Evolutionary conservation across 2,797 vertebrate genomes (phyloP), one percentile per base, ranked within the genome.

Genomic region (Myripristis jacobus): DNA sequence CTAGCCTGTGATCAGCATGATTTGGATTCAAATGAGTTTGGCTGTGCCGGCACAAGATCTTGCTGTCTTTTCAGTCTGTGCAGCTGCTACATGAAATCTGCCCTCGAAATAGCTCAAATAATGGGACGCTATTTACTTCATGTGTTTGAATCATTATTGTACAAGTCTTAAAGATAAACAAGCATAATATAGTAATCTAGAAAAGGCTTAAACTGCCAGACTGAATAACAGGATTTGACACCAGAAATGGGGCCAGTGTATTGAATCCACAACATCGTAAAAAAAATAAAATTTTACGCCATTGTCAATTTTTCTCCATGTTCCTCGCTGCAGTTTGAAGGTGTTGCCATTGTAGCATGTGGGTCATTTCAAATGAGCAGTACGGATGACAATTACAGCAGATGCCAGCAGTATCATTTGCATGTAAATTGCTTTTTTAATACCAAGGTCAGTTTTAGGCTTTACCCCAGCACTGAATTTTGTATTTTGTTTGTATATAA

Each of bases 331-430:
- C 63, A 58, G 59, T 84, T 79, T 80, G 60, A 82, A 87, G 66
- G 58, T 77, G 73, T 58, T 70, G 64, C 69, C 58, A 52, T 79
- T 75, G 72, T 77, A 62, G 59, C 22, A 21, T 47, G 47, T 53
- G n/a, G 25, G 31, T 71, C 47, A 38, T 87, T 80, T 73, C 60
- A 77, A 64, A 81, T 61, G 76, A 78, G 64, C 79, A 55, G 56
- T 67, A 69, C 83, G 81, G 86, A 83, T 57, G 44, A 78, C 82
- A 90, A 89, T 90, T 88, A 86, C 70, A 75, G 77, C 60, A 88
- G 89, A 91, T 89, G 86, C 66, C 81, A 89, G 78, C 68, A 38
- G 61, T 80, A 70, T 91, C 73, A 91, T 93, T 92, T 91, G 87
- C 90, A 92, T 93, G 81, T 83, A 92, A 92, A 91, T 92, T 77